Evolutionary conservation across 2,797 vertebrate species (phyloP), one percentile per base, ranked within the genome.

Genomic region (Manis pentadactyla): DNA sequence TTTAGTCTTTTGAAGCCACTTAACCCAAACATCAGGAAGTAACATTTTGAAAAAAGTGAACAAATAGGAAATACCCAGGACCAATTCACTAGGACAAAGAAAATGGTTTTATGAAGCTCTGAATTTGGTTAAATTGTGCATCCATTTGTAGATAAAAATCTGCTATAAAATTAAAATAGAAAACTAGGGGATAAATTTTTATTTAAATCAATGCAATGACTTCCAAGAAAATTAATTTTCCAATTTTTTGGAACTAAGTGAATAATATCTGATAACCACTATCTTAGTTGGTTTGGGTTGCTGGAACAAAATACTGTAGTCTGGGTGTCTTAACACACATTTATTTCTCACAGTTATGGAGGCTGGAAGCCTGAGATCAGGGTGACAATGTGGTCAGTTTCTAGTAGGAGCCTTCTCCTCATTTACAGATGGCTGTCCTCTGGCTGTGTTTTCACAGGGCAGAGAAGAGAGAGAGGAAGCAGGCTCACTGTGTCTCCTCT

Each of bases 81-180:
- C 31, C 39, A 78, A 83, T 88, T 61, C 49, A 92, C 0, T 46
- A 66, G 15, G 13, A 77, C 51, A 82, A 82, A 63, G 10, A 42
- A 59, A 78, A 81, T 4, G 2, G 79, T 46, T 90, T 57, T 21
- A 34, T 59, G 61, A 51, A 59, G 25, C 7, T 77, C 61, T 71
- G 27, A 71, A 61, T 17, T 94, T 78, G 27, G 6, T 77, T 37
- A 77, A 81, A 81, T 42, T 83, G 1, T 86, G 25, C 18, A 17
- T 51, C 18, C 34, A 31, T 59, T 93, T 96, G 34, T 91, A 91
- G 63, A 77, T 39, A 77, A 71, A 93, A 96, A 64, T 53, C 19
- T n/a, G 34, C 37, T 59, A 75, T 23, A 19, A 51, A 53, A 21
- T 61, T 77, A 66, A 88, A 39, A 23, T 15, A 27, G 34, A n/a